phyloP scores from a whole-genome alignment of 1,140 invertebrate genomes.

The Pemphigus obesinymphae region DNA sequence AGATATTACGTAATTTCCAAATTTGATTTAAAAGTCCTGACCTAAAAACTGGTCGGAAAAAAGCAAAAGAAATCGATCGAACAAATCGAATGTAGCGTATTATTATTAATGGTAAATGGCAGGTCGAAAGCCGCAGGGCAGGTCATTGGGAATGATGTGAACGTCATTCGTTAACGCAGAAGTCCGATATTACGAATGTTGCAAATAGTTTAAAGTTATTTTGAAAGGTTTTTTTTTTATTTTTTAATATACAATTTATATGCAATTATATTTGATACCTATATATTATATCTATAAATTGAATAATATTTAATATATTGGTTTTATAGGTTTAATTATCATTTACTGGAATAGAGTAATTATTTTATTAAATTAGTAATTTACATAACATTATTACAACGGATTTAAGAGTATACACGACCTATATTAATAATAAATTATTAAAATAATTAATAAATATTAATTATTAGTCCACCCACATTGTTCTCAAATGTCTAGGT shows the following conservation, averaged over 20 bases:
- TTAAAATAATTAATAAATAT: no score
- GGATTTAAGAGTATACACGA: no score
- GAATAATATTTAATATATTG: background rate
- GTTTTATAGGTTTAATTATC: background rate
- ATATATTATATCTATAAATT: background rate
- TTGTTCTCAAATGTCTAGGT: no score
- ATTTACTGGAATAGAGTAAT: background rate
- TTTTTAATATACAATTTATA: conserved; percentile 17
- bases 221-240: conserved; percentile 26
- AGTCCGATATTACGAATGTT: conserved; percentile 37
- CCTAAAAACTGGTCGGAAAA: conserved; percentile 33
- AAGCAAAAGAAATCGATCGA: conserved; percentile 30
- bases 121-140: conserved; percentile 14
- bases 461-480: no score
- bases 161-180: conserved; percentile 37
- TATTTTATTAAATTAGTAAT: background rate
- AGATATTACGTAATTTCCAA: background rate
- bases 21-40: conserved; percentile 11
- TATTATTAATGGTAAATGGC: conserved; percentile 37
- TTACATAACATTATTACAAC: no score
- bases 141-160: conserved; percentile 31
- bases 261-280: background rate
- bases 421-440: no score
- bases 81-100: conserved; percentile 18
- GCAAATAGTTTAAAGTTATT: conserved; percentile 22